phyloP scores from a whole-genome alignment of 2,797 vertebrate genomes.

The Epinephelus awoara region DNA sequence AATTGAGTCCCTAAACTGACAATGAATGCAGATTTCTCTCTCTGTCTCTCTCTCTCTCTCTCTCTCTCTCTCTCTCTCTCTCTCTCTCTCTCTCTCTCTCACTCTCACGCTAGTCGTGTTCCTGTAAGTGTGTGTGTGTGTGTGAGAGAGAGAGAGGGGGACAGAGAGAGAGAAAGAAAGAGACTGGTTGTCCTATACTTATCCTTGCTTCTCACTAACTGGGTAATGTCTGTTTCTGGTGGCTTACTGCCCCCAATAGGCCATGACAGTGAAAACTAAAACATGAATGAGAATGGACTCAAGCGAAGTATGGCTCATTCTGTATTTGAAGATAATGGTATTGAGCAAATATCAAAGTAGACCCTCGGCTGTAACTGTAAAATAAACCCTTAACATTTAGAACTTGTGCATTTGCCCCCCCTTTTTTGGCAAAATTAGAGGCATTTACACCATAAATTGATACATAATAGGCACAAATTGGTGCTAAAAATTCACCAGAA shows the following conservation, averaged over 20 bases:
- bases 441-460: too few species aligned
- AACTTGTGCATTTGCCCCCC: too few species aligned
- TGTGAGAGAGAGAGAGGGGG: constrained; percentile 19
- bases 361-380: not conserved
- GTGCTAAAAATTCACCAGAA: too few species aligned
- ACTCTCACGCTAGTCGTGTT: constrained; percentile 25
- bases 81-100: not conserved
- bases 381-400: not conserved
- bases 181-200: constrained; percentile 57
- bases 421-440: too few species aligned
- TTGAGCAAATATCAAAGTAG: constrained; percentile 1
- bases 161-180: constrained; percentile 6
- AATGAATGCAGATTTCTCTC: constrained; percentile 53
- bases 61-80: not conserved
- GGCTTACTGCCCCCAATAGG: constrained; percentile 83
- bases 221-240: constrained; percentile 65
- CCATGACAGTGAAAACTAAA: constrained; percentile 12
- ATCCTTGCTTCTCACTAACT: constrained; percentile 56
- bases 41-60: not conserved
- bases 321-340: not conserved
- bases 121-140: constrained; percentile 32
- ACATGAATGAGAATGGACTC: not conserved
- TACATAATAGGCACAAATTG: too few species aligned
- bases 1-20: constrained; percentile 69
- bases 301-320: not conserved